These are phyloP conservation scores for Clusia tigrina DNA, from an alignment of 2,888 invertebrate species.

Conservation along the genomic window DNA sequence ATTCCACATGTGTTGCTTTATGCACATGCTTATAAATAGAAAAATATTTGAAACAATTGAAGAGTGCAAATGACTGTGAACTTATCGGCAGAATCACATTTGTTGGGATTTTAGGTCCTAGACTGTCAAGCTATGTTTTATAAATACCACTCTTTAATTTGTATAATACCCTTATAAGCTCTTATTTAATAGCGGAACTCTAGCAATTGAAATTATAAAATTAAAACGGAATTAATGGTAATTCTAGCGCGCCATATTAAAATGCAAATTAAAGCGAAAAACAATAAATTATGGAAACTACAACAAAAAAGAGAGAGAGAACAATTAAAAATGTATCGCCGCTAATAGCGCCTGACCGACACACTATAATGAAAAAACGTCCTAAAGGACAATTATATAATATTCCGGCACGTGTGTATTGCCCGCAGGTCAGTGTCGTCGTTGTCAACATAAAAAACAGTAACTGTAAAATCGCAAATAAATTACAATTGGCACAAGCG, in stretches of 20 bases:
- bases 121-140: too few species aligned
- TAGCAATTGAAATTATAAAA: background rate
- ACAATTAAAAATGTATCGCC: conserved; percentile 6
- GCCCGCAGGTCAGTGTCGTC: background rate
- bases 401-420: too few species aligned
- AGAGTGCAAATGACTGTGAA: too few species aligned
- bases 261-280: background rate
- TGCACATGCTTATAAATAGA: too few species aligned
- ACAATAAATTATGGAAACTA: background rate
- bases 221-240: background rate
- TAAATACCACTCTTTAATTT: too few species aligned
- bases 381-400: background rate
- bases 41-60: too few species aligned
- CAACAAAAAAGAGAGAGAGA: background rate
- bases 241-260: background rate
- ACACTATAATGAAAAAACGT: background rate
- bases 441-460: background rate
- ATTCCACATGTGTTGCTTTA: too few species aligned
- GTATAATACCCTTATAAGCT: too few species aligned
- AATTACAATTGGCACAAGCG: too few species aligned
- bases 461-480: background rate
- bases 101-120: too few species aligned
- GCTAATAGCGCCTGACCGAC: background rate
- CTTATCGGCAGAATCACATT: too few species aligned
- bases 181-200: background rate